A percentile compares a stretch with the other conserved stretches of the same genome.
Evolutionary conservation across 64 coral and sea anemone species (phyloP).

Genomic region (Pocillopora damicornis): DNA sequence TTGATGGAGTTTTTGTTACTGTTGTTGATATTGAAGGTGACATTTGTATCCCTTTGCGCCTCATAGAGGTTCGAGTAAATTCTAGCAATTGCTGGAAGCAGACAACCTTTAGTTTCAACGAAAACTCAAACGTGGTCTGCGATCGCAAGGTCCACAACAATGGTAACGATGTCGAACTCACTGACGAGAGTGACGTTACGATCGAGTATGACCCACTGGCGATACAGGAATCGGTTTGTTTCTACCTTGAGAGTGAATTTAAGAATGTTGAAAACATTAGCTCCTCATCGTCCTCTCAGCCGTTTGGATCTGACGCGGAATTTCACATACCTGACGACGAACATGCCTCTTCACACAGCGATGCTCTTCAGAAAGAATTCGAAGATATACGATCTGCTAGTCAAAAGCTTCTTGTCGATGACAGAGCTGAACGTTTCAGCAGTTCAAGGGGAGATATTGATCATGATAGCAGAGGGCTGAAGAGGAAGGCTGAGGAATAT

Average conservation of each 20-base stretch:
- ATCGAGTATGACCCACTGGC: conserved; percentile 46
- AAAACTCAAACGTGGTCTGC: background rate
- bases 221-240: conserved; percentile 43
- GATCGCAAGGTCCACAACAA: background rate
- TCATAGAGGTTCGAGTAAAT: background rate
- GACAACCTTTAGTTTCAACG: background rate
- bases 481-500: background rate
- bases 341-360: background rate
- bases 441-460: background rate
- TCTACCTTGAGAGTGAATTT: conserved; percentile 43
- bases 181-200: conserved; percentile 7
- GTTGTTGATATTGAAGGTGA: background rate
- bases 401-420: conserved; percentile 20
- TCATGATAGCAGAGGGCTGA: background rate
- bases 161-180: background rate
- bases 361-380: conserved; percentile 40
- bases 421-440: background rate
- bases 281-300: background rate
- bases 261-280: background rate
- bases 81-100: background rate
- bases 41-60: background rate
- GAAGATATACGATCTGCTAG: conserved; percentile 31
- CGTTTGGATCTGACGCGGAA: conserved; percentile 7
- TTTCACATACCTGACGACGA: background rate
- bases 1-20: background rate